phyloP scores from a whole-genome alignment of 2,888 invertebrate species.

The Dorcus hopei region DNA sequence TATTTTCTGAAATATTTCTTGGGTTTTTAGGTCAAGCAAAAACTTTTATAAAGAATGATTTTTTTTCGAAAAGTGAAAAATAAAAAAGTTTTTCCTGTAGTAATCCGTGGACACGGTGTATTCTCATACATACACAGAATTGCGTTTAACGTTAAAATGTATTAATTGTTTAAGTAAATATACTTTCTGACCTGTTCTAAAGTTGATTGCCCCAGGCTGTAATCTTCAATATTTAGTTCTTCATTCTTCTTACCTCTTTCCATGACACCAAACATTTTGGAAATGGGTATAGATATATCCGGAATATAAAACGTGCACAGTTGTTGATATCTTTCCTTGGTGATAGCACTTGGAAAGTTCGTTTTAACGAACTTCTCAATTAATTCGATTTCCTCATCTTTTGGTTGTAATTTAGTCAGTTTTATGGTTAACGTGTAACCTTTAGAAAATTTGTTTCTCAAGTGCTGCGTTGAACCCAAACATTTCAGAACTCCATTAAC shows the following conservation, averaged over 20 bases:
- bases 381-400: slow-evolving; percentile 16
- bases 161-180: no score
- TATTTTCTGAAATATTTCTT: no score
- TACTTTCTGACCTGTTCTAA: slow-evolving; percentile 60
- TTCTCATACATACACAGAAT: no score
- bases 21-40: no score
- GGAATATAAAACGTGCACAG: slow-evolving; percentile 68
- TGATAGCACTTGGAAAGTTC: slow-evolving; percentile 38
- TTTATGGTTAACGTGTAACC: slow-evolving; percentile 50
- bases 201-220: slow-evolving; percentile 78
- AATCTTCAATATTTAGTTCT: slow-evolving; percentile 65
- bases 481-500: slow-evolving; percentile 81
- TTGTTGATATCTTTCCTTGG: slow-evolving; percentile 69
- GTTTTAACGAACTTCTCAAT: slow-evolving; percentile 34
- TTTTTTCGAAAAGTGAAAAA: no score
- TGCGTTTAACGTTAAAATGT: no score
- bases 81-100: no score
- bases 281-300: slow-evolving; percentile 63
- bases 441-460: slow-evolving; percentile 75
- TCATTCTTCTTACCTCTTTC: slow-evolving; percentile 51
- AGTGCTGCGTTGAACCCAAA: slow-evolving; percentile 75
- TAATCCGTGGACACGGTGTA: no score
- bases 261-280: slow-evolving; percentile 73
- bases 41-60: no score
- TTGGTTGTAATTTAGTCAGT: slow-evolving; percentile 40